Evolutionary conservation across 2,113 vertebrate species (phyloP).

Genomic region (Rana temporaria): DNA sequence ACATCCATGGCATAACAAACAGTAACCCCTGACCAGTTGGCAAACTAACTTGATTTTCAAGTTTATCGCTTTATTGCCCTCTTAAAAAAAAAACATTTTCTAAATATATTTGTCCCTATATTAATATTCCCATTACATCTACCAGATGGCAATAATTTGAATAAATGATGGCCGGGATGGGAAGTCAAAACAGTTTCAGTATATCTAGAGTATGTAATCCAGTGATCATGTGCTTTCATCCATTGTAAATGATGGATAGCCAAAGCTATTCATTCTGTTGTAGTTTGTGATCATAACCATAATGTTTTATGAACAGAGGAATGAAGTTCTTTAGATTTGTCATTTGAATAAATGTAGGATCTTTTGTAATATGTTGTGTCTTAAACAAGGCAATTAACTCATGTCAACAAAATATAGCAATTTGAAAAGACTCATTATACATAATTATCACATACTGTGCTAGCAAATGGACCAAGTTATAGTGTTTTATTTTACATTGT

Average conservation of each 20-base stretch:
- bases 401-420: slow-evolving; percentile 24
- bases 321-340: neutral
- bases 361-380: slow-evolving; percentile 21
- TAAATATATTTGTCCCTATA: no score
- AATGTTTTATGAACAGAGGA: slow-evolving; percentile 1
- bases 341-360: slow-evolving; percentile 18
- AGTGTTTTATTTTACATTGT: neutral
- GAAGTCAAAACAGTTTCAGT: no score
- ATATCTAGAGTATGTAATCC: no score
- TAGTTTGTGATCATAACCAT: slow-evolving; percentile 11
- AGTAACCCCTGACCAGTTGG: no score
- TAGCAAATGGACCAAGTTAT: slow-evolving; percentile 15
- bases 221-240: neutral
- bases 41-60: no score
- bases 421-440: slow-evolving; percentile 21
- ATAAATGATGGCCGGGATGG: no score
- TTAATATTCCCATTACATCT: no score
- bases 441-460: slow-evolving; percentile 29
- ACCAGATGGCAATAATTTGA: no score
- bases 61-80: no score
- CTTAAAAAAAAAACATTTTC: no score
- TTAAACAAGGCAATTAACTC: slow-evolving; percentile 30
- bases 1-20: no score
- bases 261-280: neutral
- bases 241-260: neutral